Conservation (phyloP, 2,888 invertebrate species). For the Scaptodrosophila latifasciaeformis region DNA sequence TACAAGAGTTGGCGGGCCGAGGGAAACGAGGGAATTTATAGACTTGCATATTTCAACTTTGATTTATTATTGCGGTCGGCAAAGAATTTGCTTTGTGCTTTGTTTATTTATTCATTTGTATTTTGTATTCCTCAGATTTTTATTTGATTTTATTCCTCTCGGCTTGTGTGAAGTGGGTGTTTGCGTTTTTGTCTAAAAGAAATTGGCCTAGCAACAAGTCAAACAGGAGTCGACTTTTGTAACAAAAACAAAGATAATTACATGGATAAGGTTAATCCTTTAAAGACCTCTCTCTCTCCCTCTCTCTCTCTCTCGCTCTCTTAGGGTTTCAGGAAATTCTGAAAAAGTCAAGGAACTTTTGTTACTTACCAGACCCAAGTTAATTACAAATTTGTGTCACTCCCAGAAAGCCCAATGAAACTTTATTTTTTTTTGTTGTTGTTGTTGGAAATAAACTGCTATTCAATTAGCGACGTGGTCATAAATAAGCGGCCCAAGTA, state of each 20-base stretch:
- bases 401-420: too few relatives aligned
- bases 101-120: too few relatives aligned
- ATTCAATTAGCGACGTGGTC: constrained; percentile 61
- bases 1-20: too few relatives aligned
- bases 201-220: background rate
- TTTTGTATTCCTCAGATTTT: too few relatives aligned
- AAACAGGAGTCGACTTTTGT: background rate
- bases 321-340: constrained; percentile 11
- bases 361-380: too few relatives aligned
- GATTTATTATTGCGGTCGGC: constrained; percentile 38
- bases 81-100: too few relatives aligned
- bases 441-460: constrained; percentile 62
- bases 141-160: too few relatives aligned
- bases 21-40: constrained; percentile 13
- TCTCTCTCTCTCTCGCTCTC: background rate
- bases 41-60: constrained; percentile 50
- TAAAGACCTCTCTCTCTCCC: too few relatives aligned
- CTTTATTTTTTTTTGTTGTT: background rate
- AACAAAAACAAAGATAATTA: background rate
- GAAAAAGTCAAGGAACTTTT: too few relatives aligned
- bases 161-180: background rate
- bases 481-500: constrained; percentile 52
- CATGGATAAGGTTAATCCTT: too few relatives aligned
- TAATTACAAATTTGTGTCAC: constrained; percentile 63
- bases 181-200: background rate